Evolutionary conservation across 2,888 invertebrate genomes (phyloP), one percentile per base, ranked within the genome.

Genomic region (Lymantria dispar): DNA sequence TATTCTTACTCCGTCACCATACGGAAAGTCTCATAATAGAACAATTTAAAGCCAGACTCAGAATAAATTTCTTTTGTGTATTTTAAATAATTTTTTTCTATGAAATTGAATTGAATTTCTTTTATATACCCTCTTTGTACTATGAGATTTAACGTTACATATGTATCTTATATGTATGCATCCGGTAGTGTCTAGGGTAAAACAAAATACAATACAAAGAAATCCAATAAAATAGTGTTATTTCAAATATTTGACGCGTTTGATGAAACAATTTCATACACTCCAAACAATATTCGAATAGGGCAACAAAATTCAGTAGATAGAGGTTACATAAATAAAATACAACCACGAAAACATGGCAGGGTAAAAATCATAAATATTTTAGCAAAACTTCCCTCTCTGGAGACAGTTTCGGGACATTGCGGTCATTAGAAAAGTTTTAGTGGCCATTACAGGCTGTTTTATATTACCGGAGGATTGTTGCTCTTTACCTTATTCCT

Each of bases 401-500:
- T 59, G 74, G 83, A 83, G 84, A 84, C 83, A 84, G 83, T 83
- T 84, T 82, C 71, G 79, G 83, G 80, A 74, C 83, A 70, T 77
- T 63, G 73, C 61, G 80, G 81, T 83, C 85, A 85, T 85, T 85
- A 85, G 79, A 82, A 81, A 84, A 83, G 84, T 85, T 83, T 84
- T 85, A 85, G 84, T 81, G 79, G 79, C 84, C 77, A 84, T 85
- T 84, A 84, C 74, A 50, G 78, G 61, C 68, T 76, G 80, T 79
- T 85, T 82, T 83, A 83, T 84, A 83, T 78, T 79, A 80, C 80
- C 74, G 64, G 62, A 52, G 55, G 45, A 54, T 51, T 22, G 22
- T 22, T 58, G 52, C 56, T 50, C 50, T 31, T 50, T 54, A 22
- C 51, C 44, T 40, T 50, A 44, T 52, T 31, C 54, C 44, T 40